Conservation (phyloP, 1,140 invertebrate species). For the Drosophila equinoxialis region DNA sequence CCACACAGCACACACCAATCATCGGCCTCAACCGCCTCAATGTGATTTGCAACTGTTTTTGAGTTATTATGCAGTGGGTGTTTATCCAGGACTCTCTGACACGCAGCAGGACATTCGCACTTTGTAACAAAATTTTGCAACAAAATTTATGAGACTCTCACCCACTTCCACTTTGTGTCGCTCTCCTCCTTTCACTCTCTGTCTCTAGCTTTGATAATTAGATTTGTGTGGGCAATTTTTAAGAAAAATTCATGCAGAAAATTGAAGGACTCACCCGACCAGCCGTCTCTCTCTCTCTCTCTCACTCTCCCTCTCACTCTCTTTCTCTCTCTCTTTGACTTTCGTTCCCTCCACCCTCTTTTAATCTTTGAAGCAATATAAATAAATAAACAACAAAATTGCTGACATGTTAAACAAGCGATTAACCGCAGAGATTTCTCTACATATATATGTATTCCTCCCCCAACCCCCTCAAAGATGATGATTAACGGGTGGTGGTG, state of each 20-base stretch:
- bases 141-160: slow-evolving; percentile 45
- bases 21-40: slow-evolving; percentile 28
- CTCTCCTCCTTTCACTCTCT: too few species aligned
- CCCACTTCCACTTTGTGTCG: not conserved
- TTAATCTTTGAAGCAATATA: slow-evolving; percentile 49
- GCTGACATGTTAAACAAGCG: slow-evolving; percentile 79
- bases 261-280: slow-evolving; percentile 22
- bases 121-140: slow-evolving; percentile 65
- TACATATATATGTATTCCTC: slow-evolving; percentile 5
- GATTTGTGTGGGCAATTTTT: slow-evolving; percentile 47
- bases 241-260: slow-evolving; percentile 61
- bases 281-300: not conserved
- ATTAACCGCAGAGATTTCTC: slow-evolving; percentile 77
- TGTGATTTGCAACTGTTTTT: slow-evolving; percentile 64
- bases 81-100: slow-evolving; percentile 43
- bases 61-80: slow-evolving; percentile 72
- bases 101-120: slow-evolving; percentile 68
- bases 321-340: too few species aligned
- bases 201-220: slow-evolving; percentile 34
- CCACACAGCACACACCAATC: slow-evolving; percentile 17
- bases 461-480: not conserved
- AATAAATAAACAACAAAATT: slow-evolving; percentile 70
- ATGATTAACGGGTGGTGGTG: too few species aligned
- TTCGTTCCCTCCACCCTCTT: not conserved
- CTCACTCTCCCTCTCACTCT: not conserved